Evolutionary conservation across 2,888 invertebrate species (phyloP), one percentile per base, ranked within the genome.

Genomic region (Amiota mariae): DNA sequence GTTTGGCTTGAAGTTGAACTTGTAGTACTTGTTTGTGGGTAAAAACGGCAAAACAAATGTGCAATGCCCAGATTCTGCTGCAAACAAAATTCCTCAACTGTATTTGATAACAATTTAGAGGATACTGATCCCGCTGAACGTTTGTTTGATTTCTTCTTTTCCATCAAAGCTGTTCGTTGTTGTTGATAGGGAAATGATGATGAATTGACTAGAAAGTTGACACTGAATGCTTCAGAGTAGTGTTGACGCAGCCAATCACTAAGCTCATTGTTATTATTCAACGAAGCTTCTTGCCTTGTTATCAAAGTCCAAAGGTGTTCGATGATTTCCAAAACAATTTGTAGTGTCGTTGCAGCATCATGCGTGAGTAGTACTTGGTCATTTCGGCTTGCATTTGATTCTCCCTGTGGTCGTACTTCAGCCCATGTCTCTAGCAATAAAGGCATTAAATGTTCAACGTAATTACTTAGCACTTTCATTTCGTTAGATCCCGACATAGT

Each of bases 11-110:
- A 72, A 80, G 8, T 57, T 18, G 6, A 18, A 11, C 4, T 10
- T 79, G 81, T 71, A 81, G 81, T 71, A 81, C 11, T 57, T 57
- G n/a, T 20, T 18, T 13, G 8, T 0, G n/a, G n/a, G 82, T 11
- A 85, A 80, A 56, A 82, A 80, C 64, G 84, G 78, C 49, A 54
- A 82, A 73, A 82, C 73, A 10, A 85, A 82, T 13, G 49, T 82
- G 75, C 84, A 81, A 70, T 84, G 82, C 70, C 99, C 92, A 98
- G 98, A 89, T 99, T 99, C 89, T 99, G 99, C 90, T 99, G 99
- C 67, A 98, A 99, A 79, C 98, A 98, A 89, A 87, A 87, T 75
- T 87, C 85, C 11, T 79, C 85, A 70, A 81, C 85, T 6, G 8
- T 6, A 6, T 36, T 36, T 36, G 36, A 2, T 36, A 6, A 36